A percentile compares a stretch with the other conserved stretches of the same genome.
These are phyloP conservation scores for Homalodisca vitripennis DNA, from an alignment of 1,140 invertebrate genomes.

Conservation along the genomic window DNA sequence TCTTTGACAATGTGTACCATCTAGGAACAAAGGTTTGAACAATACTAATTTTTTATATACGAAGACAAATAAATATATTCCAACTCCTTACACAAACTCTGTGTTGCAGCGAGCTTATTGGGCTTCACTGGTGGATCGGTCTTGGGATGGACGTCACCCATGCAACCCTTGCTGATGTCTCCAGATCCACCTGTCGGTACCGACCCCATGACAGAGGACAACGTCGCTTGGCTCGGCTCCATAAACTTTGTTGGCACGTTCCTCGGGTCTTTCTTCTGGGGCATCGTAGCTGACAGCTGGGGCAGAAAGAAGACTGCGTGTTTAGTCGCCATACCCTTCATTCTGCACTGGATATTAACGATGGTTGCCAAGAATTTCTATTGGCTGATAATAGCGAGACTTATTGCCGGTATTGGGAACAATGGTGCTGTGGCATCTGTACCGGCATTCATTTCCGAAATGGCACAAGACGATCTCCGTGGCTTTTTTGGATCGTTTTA, in stretches of 20 bases:
- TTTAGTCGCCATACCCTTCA: constrained; percentile 66
- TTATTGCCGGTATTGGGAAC: constrained; percentile 71
- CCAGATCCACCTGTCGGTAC: constrained; percentile 46
- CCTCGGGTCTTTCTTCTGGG: constrained; percentile 67
- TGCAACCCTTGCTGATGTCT: constrained; percentile 49
- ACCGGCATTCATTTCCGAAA: constrained; percentile 86
- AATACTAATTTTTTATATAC: no score
- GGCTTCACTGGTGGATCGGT: constrained; percentile 51
- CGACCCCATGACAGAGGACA: constrained; percentile 49
- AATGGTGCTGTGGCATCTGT: constrained; percentile 78
- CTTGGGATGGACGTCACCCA: constrained; percentile 55
- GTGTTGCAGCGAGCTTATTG: constrained; percentile 55
- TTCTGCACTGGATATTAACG: constrained; percentile 74
- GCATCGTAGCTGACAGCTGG: constrained; percentile 66
- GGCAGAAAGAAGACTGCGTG: constrained; percentile 75
- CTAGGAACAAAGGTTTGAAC: no score
- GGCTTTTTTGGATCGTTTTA: constrained; percentile 80
- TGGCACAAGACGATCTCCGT: constrained; percentile 76
- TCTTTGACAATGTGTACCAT: no score
- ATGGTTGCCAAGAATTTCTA: constrained; percentile 58
- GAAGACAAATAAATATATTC: no score
- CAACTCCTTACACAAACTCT: no score
- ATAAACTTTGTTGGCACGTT: constrained; percentile 76
- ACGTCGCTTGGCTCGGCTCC: constrained; percentile 68
- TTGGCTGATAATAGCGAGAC: constrained; percentile 67